Evolutionary conservation across 2,797 vertebrate species (phyloP).

Genomic region (Nyctalus aviator): DNA sequence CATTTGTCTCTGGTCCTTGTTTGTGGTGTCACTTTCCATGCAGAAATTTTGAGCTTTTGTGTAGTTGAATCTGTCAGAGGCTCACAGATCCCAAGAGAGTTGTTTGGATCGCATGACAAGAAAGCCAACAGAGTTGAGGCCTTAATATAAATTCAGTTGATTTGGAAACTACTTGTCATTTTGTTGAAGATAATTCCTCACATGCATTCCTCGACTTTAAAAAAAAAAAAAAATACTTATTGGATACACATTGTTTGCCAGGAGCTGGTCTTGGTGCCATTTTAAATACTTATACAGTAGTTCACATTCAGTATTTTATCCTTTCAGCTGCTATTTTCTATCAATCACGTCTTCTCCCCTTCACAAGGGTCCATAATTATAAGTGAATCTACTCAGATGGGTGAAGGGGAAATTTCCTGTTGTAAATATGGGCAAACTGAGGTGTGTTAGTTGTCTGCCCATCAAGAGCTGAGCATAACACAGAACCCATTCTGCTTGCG

Average conservation of each 20-base stretch:
- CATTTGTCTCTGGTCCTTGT: background rate
- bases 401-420: background rate
- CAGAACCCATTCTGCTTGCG: background rate
- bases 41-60: background rate
- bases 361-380: background rate
- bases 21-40: background rate
- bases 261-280: background rate
- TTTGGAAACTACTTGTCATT: constrained; percentile 18
- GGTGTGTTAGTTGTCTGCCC: background rate
- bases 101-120: background rate
- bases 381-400: background rate
- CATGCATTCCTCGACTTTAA: constrained; percentile 14
- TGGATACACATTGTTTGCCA: background rate
- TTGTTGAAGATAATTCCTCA: background rate
- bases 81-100: background rate
- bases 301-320: background rate
- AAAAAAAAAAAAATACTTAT: too few relatives aligned
- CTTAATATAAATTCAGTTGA: constrained; percentile 13
- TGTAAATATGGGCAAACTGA: background rate
- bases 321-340: background rate
- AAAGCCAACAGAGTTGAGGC: background rate
- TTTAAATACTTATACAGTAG: background rate
- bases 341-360: background rate
- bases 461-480: background rate
- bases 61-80: background rate